A percentile compares a stretch with the other conserved stretches of the same genome.
Conservation (phyloP, 2,797 vertebrate genomes). For the Myotis myotis region DNA sequence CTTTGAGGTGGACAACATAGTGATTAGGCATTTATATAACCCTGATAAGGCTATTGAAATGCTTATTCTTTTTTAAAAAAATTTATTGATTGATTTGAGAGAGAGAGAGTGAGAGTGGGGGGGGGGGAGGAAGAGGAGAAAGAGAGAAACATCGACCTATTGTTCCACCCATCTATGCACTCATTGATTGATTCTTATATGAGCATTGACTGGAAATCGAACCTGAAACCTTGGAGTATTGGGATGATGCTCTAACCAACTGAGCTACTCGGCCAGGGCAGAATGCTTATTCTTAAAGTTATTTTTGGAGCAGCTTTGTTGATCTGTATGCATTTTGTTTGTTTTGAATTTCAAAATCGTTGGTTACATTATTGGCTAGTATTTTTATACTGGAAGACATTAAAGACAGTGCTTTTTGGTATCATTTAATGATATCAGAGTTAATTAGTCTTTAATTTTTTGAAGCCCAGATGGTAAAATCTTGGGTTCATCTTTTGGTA, state of each 20-base stretch:
- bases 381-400: slow-evolving; percentile 26
- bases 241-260: not conserved
- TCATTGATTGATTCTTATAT: not conserved
- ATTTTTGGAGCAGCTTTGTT: slow-evolving; percentile 37
- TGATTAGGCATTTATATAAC: not conserved
- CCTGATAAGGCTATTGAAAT: not conserved
- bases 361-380: not conserved
- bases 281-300: not conserved
- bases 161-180: not conserved
- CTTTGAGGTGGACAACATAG: not conserved
- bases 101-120: not conserved
- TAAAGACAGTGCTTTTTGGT: not conserved
- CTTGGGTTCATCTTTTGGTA: not conserved
- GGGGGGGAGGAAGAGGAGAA: not conserved
- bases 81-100: not conserved
- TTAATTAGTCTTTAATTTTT: slow-evolving; percentile 26
- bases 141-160: not conserved
- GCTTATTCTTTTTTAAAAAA: not conserved
- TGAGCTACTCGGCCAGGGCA: not conserved
- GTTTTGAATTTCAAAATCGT: slow-evolving; percentile 47
- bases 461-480: slow-evolving; percentile 32
- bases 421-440: not conserved
- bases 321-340: slow-evolving; percentile 21
- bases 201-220: not conserved
- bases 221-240: not conserved